Evolutionary conservation across 2,888 invertebrate genomes (phyloP).

Genomic region (Anodontia alba): DNA sequence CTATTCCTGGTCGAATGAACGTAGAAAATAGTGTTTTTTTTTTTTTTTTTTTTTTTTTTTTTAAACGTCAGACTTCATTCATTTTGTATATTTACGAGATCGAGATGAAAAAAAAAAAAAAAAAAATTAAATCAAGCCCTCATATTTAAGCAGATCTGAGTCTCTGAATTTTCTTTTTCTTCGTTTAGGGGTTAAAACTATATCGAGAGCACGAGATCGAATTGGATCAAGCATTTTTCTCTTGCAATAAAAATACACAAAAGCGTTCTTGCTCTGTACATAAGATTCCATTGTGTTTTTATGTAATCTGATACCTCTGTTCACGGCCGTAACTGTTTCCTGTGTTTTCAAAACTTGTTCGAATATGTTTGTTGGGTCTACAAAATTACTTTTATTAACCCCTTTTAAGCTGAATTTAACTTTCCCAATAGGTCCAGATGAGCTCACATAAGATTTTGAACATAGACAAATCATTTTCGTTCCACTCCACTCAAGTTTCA

Average conservation of each 20-base stretch:
- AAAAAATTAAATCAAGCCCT: background rate
- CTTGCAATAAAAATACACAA: conserved; percentile 11
- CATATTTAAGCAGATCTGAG: background rate
- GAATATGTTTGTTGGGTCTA: background rate
- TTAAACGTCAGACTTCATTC: background rate
- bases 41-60: background rate
- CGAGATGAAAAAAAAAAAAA: too few species aligned
- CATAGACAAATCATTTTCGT: conserved; percentile 2
- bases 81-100: too few species aligned
- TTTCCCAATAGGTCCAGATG: background rate
- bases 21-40: too few species aligned
- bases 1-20: too few species aligned
- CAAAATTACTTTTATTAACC: background rate
- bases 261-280: background rate
- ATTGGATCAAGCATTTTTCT: background rate
- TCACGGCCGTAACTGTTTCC: background rate
- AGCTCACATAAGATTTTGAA: conserved; percentile 7
- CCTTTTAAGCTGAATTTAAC: conserved; percentile 18
- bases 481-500: conserved; percentile 5
- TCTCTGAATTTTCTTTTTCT: conserved; percentile 4
- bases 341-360: conserved; percentile 2
- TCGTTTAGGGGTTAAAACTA: background rate
- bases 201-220: background rate
- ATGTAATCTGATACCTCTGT: background rate
- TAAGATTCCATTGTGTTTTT: background rate